Percentiles rank a stretch among this genome's conserved stretches.
Evolutionary conservation across 2,797 vertebrate genomes (phyloP).

Genomic region (Psittacula derbiana): DNA sequence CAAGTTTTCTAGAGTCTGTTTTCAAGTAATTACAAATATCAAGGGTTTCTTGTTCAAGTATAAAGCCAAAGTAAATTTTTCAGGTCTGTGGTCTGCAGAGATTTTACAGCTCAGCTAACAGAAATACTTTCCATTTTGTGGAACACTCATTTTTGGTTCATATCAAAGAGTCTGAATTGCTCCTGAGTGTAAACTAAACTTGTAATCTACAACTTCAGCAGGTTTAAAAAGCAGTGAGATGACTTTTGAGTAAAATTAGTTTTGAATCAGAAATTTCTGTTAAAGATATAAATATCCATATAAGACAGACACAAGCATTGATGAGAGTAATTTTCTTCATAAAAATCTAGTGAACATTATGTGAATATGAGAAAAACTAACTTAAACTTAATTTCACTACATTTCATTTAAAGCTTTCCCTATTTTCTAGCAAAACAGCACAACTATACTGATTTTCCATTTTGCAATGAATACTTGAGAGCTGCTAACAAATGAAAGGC

Average conservation of each 20-base stretch:
- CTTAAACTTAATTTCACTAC: background rate
- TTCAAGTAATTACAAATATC: background rate
- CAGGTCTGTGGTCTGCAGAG: background rate
- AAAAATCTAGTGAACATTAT: background rate
- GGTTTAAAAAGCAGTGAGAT: background rate
- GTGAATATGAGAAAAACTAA: background rate
- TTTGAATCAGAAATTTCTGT: background rate
- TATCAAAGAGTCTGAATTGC: background rate
- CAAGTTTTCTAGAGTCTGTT: background rate
- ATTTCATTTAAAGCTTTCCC: background rate
- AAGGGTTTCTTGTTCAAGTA: background rate
- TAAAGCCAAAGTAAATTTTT: background rate
- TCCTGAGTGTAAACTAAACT: background rate
- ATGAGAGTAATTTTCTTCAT: background rate
- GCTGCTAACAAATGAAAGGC: background rate
- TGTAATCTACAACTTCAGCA: background rate
- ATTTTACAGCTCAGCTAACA: background rate
- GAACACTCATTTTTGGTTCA: background rate
- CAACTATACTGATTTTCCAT: background rate
- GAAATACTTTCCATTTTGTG: background rate
- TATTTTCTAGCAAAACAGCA: background rate
- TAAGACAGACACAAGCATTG: background rate
- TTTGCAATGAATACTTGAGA: background rate
- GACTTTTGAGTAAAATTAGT: background rate
- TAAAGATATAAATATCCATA: background rate